Evolutionary conservation across 2,113 vertebrate genomes (phyloP).

Genomic region (Brachyhypopomus gauderio): DNA sequence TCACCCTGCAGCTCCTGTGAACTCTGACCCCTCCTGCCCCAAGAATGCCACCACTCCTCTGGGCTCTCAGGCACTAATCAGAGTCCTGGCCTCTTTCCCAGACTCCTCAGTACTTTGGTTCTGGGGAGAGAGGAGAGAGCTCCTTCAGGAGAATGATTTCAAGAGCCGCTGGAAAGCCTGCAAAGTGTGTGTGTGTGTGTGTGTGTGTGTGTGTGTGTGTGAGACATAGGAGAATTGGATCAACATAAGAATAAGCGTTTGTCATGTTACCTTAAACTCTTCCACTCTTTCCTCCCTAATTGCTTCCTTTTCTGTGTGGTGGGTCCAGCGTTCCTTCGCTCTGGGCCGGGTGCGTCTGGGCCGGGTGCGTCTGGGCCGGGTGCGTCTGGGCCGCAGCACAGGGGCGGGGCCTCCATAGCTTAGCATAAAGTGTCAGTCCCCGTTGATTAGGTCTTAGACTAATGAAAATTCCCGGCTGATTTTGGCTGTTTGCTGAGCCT

Average conservation of each 20-base stretch:
- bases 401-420: constrained; percentile 61
- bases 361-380: constrained; percentile 67
- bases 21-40: constrained; percentile 68
- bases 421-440: constrained; percentile 54
- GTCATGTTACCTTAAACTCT: constrained; percentile 2
- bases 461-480: constrained; percentile 69
- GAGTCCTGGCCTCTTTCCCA: constrained; percentile 73
- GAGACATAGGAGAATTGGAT: constrained; percentile 1
- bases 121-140: constrained; percentile 43
- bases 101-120: constrained; percentile 55
- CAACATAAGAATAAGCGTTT: not conserved
- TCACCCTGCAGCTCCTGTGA: constrained; percentile 69
- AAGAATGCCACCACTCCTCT: constrained; percentile 64
- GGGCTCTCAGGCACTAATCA: constrained; percentile 73
- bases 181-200: constrained; percentile 27
- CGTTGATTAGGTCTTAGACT: constrained; percentile 67
- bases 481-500: constrained; percentile 69
- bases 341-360: constrained; percentile 60
- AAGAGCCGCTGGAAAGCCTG: no score
- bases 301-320: constrained; percentile 3
- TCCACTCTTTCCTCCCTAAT: not conserved
- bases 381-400: constrained; percentile 58
- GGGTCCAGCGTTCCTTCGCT: constrained; percentile 45
- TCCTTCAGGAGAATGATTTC: constrained; percentile 38
- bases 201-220: constrained; percentile 46